phyloP scores from a whole-genome alignment of 2,797 vertebrate genomes.

The Micromesistius poutassou region DNA sequence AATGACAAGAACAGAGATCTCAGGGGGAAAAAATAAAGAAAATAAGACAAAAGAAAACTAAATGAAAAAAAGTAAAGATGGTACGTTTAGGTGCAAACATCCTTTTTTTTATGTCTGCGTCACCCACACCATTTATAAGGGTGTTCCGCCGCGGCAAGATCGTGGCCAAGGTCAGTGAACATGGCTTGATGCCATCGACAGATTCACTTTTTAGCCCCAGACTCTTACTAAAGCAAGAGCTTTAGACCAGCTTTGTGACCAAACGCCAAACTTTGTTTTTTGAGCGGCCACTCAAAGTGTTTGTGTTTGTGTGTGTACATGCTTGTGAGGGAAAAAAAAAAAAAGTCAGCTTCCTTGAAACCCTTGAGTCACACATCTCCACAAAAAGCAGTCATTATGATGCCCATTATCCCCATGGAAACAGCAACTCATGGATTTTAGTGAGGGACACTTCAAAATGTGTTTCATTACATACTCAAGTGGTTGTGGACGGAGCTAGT shows the following conservation, averaged over 20 bases:
- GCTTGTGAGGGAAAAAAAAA: neutral
- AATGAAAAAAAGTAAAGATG: neutral
- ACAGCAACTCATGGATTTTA: neutral
- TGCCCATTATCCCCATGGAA: slow-evolving; percentile 9
- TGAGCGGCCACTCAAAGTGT: neutral
- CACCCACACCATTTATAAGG: neutral
- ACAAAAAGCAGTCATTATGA: slow-evolving; percentile 7
- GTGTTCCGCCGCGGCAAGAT: neutral
- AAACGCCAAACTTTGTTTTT: neutral
- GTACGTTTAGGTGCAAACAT: neutral
- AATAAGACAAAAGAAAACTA: too few species aligned
- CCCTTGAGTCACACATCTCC: neutral
- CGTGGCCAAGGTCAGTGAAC: slow-evolving; percentile 15
- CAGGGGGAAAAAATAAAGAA: neutral
- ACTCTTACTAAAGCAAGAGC: slow-evolving; percentile 3
- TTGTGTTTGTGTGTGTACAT: slow-evolving; percentile 1
- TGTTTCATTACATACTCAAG: neutral
- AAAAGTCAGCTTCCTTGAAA: slow-evolving; percentile 9
- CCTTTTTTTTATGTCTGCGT: neutral
- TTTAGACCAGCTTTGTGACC: too few species aligned
- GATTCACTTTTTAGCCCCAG: neutral
- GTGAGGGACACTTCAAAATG: slow-evolving; percentile 11
- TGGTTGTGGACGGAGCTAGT: neutral
- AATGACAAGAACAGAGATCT: neutral
- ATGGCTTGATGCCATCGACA: neutral